Conservation (phyloP, 2,888 invertebrate genomes). For the Siphlonurus alternatus region DNA sequence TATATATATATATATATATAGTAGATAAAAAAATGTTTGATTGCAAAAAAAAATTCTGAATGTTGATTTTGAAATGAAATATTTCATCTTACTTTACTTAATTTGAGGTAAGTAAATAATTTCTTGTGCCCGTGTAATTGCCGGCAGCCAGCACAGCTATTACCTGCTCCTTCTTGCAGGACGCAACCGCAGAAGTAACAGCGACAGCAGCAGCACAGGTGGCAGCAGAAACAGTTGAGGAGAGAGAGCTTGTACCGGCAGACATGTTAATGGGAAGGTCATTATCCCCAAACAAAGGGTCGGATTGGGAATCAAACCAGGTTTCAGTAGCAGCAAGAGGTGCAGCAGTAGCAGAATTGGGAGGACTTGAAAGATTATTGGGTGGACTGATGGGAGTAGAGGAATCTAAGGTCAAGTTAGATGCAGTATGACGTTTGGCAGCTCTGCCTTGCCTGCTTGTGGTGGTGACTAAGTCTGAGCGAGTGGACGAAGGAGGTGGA, state of each 20-base stretch:
- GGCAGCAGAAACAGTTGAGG: too few species aligned
- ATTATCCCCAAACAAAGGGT: constrained; percentile 28
- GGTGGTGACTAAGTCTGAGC: not conserved
- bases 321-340: constrained; percentile 18
- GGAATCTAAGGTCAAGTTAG: constrained; percentile 11
- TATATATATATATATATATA: not conserved
- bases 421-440: constrained; percentile 12
- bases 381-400: constrained; percentile 6
- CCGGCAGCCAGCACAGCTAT: too few species aligned
- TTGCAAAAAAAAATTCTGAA: constrained; percentile 1
- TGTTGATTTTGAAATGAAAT: too few species aligned
- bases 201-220: not conserved
- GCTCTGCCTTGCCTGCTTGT: not conserved
- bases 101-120: too few species aligned
- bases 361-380: constrained; percentile 2
- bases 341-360: not conserved
- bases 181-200: not conserved
- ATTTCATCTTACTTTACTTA: too few species aligned
- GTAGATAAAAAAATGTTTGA: not conserved
- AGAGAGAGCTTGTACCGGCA: too few species aligned
- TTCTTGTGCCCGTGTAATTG: too few species aligned
- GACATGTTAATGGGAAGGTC: not conserved
- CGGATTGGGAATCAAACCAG: constrained; percentile 32
- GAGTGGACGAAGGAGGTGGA: constrained; percentile 4
- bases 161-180: constrained; percentile 10